Base-by-base conservation (phyloP, 2,113 vertebrate genomes). In the Otus sunia region DNA sequence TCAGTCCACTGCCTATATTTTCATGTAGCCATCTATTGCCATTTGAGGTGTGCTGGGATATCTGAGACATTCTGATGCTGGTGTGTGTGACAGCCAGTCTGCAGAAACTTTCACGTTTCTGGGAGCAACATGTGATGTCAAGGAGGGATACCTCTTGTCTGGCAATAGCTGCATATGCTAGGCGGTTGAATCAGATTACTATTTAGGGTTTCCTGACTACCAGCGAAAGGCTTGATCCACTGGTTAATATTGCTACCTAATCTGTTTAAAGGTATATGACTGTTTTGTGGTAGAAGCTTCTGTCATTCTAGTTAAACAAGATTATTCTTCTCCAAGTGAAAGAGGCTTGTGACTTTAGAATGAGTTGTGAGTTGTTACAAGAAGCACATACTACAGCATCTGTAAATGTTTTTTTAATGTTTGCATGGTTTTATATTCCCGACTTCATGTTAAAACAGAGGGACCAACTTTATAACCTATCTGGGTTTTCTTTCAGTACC, bases 1-100 rank as follows among this genome's bases (percentile, higher is more conserved):
- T 71, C 47, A 37, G 26, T 18, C 7, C 34, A 32, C 6, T 64
- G 19, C 18, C 26, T 84, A 9, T 39, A 2, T 78, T 62, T 80
- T 62, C 15, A 0, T 10, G 21, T 59, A 52, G 26, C 6, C 12
- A 6, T 52, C 45, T 43, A 0, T 9, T 79, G 52, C 11, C 6
- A 3, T 59, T 41, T 55, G 37, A 32, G 30, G 11, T 22, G 18
- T 53, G 27, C 34, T 64, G 45, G 58, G 26, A 10, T 21, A 6
- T 17, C 17, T 43, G 27, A 49, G 50, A 5, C 21, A 18, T 25
- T 30, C 41, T 43, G 15, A 0, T 27, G 18, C 13, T 1, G 4
- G 14, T 1, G 2, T 10, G 27, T 5, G 16, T 22, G 50, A 37
- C 25, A 58, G 34, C 34, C 10, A 45, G 41, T 6, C 50, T 66